A percentile compares a stretch with the other conserved stretches of the same genome.
Evolutionary conservation across 2,888 invertebrate species (phyloP).

Genomic region (Trachelus tabidus): DNA sequence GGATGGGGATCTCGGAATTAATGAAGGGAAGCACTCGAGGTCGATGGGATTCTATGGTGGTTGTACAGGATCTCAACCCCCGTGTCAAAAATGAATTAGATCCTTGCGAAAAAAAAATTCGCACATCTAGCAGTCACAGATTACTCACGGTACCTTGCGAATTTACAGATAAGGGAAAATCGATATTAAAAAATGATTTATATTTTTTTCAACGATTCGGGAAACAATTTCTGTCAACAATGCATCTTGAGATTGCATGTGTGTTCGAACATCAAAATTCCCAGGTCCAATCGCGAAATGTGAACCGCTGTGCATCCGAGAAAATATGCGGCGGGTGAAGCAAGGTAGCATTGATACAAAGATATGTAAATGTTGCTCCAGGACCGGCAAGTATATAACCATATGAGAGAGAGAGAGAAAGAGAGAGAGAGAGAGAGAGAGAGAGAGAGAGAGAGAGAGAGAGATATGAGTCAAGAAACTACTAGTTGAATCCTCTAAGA

Average conservation of each 20-base stretch:
- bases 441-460: slow-evolving; percentile 3
- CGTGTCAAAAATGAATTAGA: neutral
- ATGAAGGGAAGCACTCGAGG: slow-evolving; percentile 27
- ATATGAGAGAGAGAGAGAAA: neutral
- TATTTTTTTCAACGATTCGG: neutral
- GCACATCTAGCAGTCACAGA: neutral
- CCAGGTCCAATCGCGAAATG: slow-evolving; percentile 34
- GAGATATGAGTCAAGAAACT: neutral
- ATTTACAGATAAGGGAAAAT: neutral
- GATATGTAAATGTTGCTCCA: slow-evolving; percentile 45
- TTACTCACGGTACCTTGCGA: neutral
- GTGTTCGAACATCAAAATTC: neutral
- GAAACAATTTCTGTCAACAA: neutral
- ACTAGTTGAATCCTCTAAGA: slow-evolving; percentile 4
- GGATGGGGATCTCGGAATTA: slow-evolving; percentile 35
- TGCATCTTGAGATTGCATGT: neutral
- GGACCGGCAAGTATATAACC: slow-evolving; percentile 2
- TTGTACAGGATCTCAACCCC: neutral
- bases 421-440: neutral
- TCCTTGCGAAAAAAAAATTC: neutral
- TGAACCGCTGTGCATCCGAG: slow-evolving; percentile 37
- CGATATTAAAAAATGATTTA: neutral
- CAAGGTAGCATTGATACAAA: slow-evolving; percentile 48
- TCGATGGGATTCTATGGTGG: slow-evolving; percentile 1
- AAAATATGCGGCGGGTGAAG: slow-evolving; percentile 38